A percentile compares a stretch with the other conserved stretches of the same genome.
Conservation (phyloP, 2,113 vertebrate genomes). For the Coptodon rendalli region DNA sequence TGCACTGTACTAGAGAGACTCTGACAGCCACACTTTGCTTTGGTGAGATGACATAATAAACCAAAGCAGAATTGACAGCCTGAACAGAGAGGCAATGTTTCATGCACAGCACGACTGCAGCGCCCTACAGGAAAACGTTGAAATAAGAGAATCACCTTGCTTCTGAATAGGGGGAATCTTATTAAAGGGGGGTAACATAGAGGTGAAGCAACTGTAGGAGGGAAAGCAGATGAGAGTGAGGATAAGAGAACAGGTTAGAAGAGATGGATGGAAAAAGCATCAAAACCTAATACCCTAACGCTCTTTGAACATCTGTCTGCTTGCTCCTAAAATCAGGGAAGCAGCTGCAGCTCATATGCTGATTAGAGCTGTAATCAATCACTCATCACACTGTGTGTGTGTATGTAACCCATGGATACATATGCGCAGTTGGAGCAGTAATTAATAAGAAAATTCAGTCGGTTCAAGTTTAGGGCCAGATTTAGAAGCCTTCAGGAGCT, state of each 20-base stretch:
- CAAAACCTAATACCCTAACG: neutral
- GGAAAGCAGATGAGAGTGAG: neutral
- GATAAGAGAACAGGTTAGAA: constrained; percentile 11
- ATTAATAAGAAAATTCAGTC: neutral
- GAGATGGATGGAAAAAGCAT: neutral
- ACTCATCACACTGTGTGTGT: constrained; percentile 18
- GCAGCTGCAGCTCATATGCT: constrained; percentile 55
- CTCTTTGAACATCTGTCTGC: constrained; percentile 49
- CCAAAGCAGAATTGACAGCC: neutral
- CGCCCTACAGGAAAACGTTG: constrained; percentile 13
- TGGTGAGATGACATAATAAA: neutral
- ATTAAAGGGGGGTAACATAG: constrained; percentile 16
- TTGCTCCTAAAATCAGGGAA: constrained; percentile 12
- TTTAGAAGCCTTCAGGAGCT: neutral
- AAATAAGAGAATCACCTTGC: constrained; percentile 33
- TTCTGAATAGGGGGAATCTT: neutral
- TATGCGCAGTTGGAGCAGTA: neutral
- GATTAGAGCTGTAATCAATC: constrained; percentile 50
- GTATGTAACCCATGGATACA: neutral
- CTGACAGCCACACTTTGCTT: neutral
- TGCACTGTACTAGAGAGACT: neutral
- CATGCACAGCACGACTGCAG: neutral
- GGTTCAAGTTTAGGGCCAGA: neutral
- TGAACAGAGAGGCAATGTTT: neutral
- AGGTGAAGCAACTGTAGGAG: constrained; percentile 9